Percentiles rank a stretch among this genome's conserved stretches.
phyloP scores from a whole-genome alignment of 2,888 invertebrate genomes.

The Rotaria magnacalcarata region DNA sequence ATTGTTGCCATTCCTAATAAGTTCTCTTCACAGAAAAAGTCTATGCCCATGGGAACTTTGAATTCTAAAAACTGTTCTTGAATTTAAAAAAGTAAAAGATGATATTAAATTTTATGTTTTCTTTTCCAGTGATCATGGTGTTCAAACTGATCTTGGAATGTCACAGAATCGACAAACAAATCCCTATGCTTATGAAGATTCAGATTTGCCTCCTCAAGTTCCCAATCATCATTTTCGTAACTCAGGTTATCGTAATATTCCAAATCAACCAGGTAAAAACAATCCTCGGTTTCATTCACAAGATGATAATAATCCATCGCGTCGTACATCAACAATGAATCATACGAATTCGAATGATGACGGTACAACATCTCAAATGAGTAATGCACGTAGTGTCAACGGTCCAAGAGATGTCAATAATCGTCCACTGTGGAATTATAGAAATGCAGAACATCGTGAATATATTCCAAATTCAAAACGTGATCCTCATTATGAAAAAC shows the following conservation, averaged over 20 bases:
- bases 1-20: too few relatives aligned
- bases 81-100: too few relatives aligned
- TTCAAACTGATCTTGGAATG: not conserved
- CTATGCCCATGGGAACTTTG: too few relatives aligned
- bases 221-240: not conserved
- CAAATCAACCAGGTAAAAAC: conserved; percentile 10
- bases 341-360: not conserved
- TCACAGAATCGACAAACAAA: not conserved
- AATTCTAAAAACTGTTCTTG: too few relatives aligned
- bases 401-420: not conserved
- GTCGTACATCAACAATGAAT: not conserved
- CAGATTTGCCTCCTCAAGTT: conserved; percentile 20
- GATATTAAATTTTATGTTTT: not conserved
- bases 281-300: not conserved
- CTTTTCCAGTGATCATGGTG: not conserved
- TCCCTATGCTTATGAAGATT: not conserved
- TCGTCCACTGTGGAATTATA: conserved; percentile 44
- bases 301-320: not conserved
- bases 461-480: conserved; percentile 39
- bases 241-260: not conserved
- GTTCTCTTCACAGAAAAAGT: too few relatives aligned
- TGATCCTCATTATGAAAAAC: conserved; percentile 43
- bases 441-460: conserved; percentile 37
- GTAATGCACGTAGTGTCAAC: not conserved
- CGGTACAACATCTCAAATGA: not conserved